phyloP scores from a whole-genome alignment of 2,797 vertebrate species.

The Rhinophrynus dorsalis region DNA sequence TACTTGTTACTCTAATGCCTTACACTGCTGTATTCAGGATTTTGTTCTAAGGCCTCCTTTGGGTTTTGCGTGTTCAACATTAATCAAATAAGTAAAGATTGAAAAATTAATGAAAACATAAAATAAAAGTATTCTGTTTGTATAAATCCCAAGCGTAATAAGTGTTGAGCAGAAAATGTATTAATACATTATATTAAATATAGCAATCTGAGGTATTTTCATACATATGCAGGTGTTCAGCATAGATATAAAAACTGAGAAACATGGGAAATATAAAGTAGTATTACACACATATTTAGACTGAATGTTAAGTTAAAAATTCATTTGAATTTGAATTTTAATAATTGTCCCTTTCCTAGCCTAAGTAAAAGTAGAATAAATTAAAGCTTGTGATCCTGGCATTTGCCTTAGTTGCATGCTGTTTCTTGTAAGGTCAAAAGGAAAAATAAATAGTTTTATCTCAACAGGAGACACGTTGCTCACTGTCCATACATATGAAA shows the following conservation, averaged over 20 bases:
- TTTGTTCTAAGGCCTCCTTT: background rate
- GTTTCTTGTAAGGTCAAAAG: slow-evolving; percentile 15
- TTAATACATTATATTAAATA: background rate
- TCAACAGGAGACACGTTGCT: slow-evolving; percentile 20
- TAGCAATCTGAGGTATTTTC: background rate
- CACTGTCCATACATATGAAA: background rate
- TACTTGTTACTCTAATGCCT: too few relatives aligned
- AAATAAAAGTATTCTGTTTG: background rate
- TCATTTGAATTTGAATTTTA: background rate
- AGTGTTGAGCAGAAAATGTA: background rate
- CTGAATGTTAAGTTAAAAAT: background rate
- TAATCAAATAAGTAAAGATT: background rate
- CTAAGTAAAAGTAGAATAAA: background rate
- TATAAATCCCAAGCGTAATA: background rate
- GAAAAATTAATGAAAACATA: background rate
- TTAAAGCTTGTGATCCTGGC: background rate
- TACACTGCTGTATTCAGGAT: background rate
- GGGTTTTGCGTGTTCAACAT: background rate
- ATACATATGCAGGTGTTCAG: background rate
- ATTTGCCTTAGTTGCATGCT: slow-evolving; percentile 11
- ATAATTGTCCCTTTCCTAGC: background rate
- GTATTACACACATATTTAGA: background rate
- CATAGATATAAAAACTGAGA: background rate
- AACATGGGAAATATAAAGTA: background rate
- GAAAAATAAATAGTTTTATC: slow-evolving; percentile 38